Conservation (phyloP, 2,888 invertebrate genomes). For the Amaurobius ferox region DNA sequence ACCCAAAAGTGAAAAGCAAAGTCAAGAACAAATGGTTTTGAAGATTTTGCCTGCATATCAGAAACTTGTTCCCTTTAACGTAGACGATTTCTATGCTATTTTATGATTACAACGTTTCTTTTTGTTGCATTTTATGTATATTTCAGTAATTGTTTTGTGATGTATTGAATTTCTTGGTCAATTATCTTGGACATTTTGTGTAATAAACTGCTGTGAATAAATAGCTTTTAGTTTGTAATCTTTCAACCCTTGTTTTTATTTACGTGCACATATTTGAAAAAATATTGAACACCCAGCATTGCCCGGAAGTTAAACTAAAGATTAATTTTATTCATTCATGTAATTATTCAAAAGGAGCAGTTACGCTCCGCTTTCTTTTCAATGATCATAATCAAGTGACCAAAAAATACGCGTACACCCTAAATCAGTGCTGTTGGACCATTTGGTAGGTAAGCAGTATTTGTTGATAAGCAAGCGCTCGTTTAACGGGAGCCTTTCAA, state of each 20-base stretch:
- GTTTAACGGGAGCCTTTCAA: no score
- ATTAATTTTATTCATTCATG: no score
- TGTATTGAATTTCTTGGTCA: conserved; percentile 20
- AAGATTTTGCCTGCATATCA: conserved; percentile 13
- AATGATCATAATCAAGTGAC: no score
- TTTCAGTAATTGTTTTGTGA: not conserved
- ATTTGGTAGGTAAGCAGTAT: no score
- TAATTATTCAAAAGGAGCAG: no score
- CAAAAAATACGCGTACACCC: no score
- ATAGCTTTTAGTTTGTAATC: conserved; percentile 45
- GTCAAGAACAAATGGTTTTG: not conserved
- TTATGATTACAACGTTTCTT: not conserved
- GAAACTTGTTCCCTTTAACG: conserved; percentile 17
- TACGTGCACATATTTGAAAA: not conserved
- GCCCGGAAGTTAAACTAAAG: no score
- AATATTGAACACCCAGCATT: no score
- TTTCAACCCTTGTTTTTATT: not conserved
- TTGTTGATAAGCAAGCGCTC: no score
- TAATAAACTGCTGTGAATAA: conserved; percentile 66
- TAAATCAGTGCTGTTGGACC: no score
- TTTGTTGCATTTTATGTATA: not conserved
- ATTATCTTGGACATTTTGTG: conserved; percentile 37
- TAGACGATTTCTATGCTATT: conserved; percentile 22
- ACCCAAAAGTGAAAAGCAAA: conserved; percentile 33
- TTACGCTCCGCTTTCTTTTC: no score